Conservation (phyloP, 1,140 invertebrate species). For the Drosophila subpulchrella region DNA sequence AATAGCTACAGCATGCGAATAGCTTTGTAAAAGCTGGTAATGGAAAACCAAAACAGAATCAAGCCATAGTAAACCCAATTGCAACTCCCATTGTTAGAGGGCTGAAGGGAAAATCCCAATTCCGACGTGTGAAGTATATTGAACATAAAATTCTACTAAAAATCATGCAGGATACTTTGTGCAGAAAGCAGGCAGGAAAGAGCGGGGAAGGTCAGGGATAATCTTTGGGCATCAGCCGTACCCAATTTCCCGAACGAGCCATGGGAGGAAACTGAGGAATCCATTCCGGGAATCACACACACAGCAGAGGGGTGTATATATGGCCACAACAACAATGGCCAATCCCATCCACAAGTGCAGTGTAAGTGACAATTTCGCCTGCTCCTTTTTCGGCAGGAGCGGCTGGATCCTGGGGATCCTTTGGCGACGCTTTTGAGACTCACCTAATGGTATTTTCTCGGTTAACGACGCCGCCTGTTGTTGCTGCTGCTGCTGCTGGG, state of each 20-base stretch:
- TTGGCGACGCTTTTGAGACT: conserved; percentile 60
- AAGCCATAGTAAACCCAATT: not conserved
- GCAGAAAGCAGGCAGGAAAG: not conserved
- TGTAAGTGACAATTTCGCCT: conserved; percentile 31
- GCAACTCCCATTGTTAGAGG: not conserved
- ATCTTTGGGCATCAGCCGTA: conserved; percentile 39
- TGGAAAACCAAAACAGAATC: not conserved
- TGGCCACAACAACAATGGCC: conserved; percentile 17
- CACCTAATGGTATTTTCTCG: conserved; percentile 84
- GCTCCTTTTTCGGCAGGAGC: not conserved
- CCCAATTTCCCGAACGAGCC: conserved; percentile 45
- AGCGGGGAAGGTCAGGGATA: conserved; percentile 25
- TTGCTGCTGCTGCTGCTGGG: conserved; percentile 61
- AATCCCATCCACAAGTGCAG: conserved; percentile 63
- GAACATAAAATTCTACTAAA: conserved; percentile 14
- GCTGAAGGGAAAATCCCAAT: not conserved
- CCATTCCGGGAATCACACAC: conserved; percentile 23
- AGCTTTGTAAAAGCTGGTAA: not conserved
- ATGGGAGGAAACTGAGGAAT: conserved; percentile 22
- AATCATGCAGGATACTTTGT: conserved; percentile 5
- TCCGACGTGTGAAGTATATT: conserved; percentile 28
- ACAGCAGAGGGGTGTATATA: conserved; percentile 14
- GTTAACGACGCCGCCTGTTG: conserved; percentile 72
- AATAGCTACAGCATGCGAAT: not conserved
- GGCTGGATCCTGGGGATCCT: conserved; percentile 4